Conservation (phyloP, 2,113 vertebrate species). For the Siphamia tubifer region DNA sequence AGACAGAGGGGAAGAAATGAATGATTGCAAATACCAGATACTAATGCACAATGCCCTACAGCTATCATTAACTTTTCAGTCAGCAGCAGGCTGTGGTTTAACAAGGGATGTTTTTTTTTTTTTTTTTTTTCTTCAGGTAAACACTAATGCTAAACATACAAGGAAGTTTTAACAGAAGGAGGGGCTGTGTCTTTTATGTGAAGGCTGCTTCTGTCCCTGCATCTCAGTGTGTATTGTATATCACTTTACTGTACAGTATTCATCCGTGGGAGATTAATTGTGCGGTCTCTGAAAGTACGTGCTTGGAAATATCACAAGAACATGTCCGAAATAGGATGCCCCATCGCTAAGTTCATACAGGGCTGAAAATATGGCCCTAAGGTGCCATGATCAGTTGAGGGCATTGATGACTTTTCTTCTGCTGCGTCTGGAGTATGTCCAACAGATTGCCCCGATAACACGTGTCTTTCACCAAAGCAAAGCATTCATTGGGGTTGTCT, state of each 20-base stretch:
- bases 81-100: slow-evolving; percentile 53
- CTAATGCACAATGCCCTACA: slow-evolving; percentile 50
- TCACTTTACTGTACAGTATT: slow-evolving; percentile 6
- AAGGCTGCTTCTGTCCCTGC: slow-evolving; percentile 12
- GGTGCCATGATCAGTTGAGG: slow-evolving; percentile 46
- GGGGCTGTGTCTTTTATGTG: slow-evolving; percentile 8
- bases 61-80: slow-evolving; percentile 77
- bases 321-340: slow-evolving; percentile 9
- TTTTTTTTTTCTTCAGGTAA: too few species aligned
- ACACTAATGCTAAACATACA: slow-evolving; percentile 41
- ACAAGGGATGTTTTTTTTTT: slow-evolving; percentile 42
- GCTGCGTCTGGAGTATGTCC: slow-evolving; percentile 51
- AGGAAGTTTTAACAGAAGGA: neutral
- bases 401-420: slow-evolving; percentile 54
- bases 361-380: slow-evolving; percentile 33
- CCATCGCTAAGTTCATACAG: slow-evolving; percentile 34
- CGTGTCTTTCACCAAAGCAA: slow-evolving; percentile 32
- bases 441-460: slow-evolving; percentile 60
- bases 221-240: slow-evolving; percentile 12
- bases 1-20: slow-evolving; percentile 35
- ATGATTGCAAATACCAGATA: slow-evolving; percentile 61
- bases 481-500: slow-evolving; percentile 16
- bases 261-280: slow-evolving; percentile 8
- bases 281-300: slow-evolving; percentile 11
- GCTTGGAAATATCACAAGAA: slow-evolving; percentile 36